Base-by-base conservation (phyloP, 2,888 invertebrate genomes). In the Saturnia pavonia region DNA sequence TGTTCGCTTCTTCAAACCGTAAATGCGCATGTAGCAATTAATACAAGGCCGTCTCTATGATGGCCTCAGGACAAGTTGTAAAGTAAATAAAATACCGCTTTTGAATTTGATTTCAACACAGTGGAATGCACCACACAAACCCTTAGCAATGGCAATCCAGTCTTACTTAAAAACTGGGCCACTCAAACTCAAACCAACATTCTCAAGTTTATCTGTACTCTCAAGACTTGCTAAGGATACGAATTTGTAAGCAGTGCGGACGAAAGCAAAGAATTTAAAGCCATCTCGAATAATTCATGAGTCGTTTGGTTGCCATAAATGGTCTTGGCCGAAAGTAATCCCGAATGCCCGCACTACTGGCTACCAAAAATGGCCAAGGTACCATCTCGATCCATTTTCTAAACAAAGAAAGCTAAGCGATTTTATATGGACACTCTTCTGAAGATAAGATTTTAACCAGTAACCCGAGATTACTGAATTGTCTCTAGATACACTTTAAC, bases 201-300 rank as follows among this genome's bases (percentile, higher is more conserved):
- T 65, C 65, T 40, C 7, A 11, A 40, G 40, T 40, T 65, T 65
- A 65, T 65, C 65, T 65, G 65, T 40, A 65, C 65, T 65, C 40
- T 65, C 65, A 40, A 65, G 65, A 40, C 40, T 65, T 14, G 51
- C 63, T 48, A 71, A 69, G 68, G 22, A 68, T 68, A 71, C 60
- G 63, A 68, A 71, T 71, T 70, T 66, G 54, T 66, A 54, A 65
- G 34, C 66, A 67, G 66, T 42, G 66, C 70, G 40, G 34, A 65
- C 65, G 40, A 65, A 65, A n/a, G 63, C 63, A 48, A 71, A 69
- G 71, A 71, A 71, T 71, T 74, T 75, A 73, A 75, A 76, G 65
- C 73, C 81, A 81, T 84, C 80, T 77, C 81, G 87, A 86, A 90
- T 91, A 92, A 92, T 92, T 91, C 92, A 93, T 92, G 91, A 91